Evolutionary conservation across 2,797 vertebrate genomes (phyloP).

Genomic region (Orestias chungarensis): DNA sequence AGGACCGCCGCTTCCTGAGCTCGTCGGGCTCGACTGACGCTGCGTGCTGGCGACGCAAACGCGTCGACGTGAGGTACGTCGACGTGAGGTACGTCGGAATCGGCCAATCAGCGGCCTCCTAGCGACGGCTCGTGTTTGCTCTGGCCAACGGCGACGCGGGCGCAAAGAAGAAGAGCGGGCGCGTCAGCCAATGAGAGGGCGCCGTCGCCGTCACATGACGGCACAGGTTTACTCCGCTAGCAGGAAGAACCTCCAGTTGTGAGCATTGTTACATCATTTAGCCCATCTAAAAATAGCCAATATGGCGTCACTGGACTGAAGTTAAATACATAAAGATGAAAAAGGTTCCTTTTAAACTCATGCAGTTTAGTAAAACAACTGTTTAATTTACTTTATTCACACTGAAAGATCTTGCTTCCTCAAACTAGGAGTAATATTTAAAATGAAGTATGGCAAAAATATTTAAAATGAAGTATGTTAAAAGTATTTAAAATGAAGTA

Average conservation of each 20-base stretch:
- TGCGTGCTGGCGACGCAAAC: constrained; percentile 46
- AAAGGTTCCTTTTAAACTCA: neutral
- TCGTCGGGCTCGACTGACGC: constrained; percentile 53
- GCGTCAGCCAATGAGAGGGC: constrained; percentile 35
- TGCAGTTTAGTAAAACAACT: neutral
- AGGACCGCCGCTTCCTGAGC: constrained; percentile 65
- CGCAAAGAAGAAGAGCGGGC: neutral
- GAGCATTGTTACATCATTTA: constrained; percentile 19
- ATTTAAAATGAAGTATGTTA: too few relatives aligned
- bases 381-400: too few relatives aligned
- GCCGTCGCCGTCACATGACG: neutral
- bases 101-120: constrained; percentile 48
- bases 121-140: neutral
- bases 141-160: constrained; percentile 45
- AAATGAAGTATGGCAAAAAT: too few relatives aligned
- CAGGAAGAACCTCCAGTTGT: constrained; percentile 18
- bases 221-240: constrained; percentile 48
- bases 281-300: neutral
- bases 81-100: too few relatives aligned
- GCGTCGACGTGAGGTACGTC: constrained; percentile 43
- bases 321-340: neutral
- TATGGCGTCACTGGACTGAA: neutral
- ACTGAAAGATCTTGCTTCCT: neutral
- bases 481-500: too few relatives aligned
- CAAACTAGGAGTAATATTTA: neutral